phyloP scores from a whole-genome alignment of 2,797 vertebrate genomes.

The Champsocephalus gunnari region DNA sequence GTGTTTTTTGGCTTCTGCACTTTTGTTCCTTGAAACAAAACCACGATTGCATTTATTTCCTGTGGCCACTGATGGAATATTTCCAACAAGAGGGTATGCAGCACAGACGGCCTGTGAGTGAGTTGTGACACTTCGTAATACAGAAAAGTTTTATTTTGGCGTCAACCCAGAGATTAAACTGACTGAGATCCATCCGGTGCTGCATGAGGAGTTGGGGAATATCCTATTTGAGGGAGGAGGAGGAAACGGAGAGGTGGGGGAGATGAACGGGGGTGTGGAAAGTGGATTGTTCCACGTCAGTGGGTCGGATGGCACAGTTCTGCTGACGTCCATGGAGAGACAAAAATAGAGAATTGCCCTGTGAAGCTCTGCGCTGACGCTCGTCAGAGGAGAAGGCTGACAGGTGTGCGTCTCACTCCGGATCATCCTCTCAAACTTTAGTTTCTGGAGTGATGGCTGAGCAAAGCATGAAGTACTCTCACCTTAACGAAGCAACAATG shows the following conservation, averaged over 20 bases:
- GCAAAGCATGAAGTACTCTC: not conserved
- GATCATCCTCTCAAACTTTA: slow-evolving; percentile 45
- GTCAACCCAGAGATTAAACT: slow-evolving; percentile 19
- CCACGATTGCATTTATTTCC: not conserved
- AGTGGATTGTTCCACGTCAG: slow-evolving; percentile 73
- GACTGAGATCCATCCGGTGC: slow-evolving; percentile 33
- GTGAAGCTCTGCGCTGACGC: slow-evolving; percentile 63
- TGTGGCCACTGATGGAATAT: not conserved
- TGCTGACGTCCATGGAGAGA: slow-evolving; percentile 76
- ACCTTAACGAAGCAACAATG: not conserved
- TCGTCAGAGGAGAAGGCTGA: slow-evolving; percentile 67
- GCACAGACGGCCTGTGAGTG: not conserved
- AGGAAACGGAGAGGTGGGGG: slow-evolving; percentile 1
- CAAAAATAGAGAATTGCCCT: slow-evolving; percentile 73
- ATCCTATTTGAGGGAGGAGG: slow-evolving; percentile 46
- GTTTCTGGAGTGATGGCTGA: slow-evolving; percentile 6
- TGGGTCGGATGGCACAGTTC: slow-evolving; percentile 55
- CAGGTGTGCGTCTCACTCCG: slow-evolving; percentile 59
- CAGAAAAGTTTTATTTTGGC: slow-evolving; percentile 24
- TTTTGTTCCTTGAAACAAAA: not conserved
- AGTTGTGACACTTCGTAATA: not conserved
- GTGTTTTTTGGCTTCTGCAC: not conserved
- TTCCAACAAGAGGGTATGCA: not conserved
- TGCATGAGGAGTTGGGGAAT: slow-evolving; percentile 38
- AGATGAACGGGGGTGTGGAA: slow-evolving; percentile 43